Evolutionary conservation across 2,113 vertebrate genomes (phyloP), one percentile per base, ranked within the genome.

Genomic region (Osmerus eperlanus): DNA sequence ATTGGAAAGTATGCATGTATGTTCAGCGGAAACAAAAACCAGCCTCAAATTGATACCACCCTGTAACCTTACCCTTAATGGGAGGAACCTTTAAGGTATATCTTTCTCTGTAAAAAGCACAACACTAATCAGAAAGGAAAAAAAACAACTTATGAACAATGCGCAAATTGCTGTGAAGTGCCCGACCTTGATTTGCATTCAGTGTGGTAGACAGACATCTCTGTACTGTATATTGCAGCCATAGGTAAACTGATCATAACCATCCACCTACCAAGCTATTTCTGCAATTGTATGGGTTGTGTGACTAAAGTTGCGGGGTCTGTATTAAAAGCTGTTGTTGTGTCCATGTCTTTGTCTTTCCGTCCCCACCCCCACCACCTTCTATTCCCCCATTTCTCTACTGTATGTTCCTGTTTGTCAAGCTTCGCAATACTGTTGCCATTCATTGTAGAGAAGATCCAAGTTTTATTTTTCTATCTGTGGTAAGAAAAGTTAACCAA

Each of bases 401-500:
- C 18, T n/a, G 59, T 64, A 29, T 11, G 64, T 68, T 19, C 9
- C 19, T 16, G 59, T 19, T 51, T 25, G 29, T 52, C 58, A 2
- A 65, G 32, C 62, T 65, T 52, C 21, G 32, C 61, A 70, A 52
- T 56, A 53, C 36, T 14, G 32, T 18, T 8, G 62, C 60, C 73
- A 36, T 72, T n/a, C n/a, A 25, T 60, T 19, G 23, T 47, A 59
- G 55, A 81, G 23, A 77, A 70, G 59, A 65, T 19, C 19, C 55
- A 18, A 56, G 59, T 70, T 84, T 74, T 93, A 93, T 94, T 94
- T 94, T 95, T 95, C 83, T 94, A 92, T 91, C 86, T 89, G 88
- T 93, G 92, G 91, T 92, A 93, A 94, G 91, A 91, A 92, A 74
- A 90, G 91, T 90, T 92, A 92, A 94, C 89, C 88, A 89, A 83